Conservation (phyloP, 2,888 invertebrate species). For the Agrochola circellaris region DNA sequence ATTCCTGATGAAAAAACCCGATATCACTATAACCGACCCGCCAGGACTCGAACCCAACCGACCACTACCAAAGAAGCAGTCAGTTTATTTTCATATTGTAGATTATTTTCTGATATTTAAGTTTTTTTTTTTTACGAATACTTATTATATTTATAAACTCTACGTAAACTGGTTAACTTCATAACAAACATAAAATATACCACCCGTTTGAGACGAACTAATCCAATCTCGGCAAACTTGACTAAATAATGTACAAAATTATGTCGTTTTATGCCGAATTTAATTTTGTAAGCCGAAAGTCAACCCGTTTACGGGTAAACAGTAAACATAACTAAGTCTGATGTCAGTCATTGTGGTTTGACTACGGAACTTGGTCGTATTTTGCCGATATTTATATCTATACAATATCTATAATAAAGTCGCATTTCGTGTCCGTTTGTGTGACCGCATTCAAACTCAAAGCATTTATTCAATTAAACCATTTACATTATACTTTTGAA, state of each 20-base stretch:
- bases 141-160: not conserved
- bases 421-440: too few relatives aligned
- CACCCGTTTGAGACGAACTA: slow-evolving; percentile 13
- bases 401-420: too few relatives aligned
- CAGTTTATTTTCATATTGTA: not conserved
- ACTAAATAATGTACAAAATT: slow-evolving; percentile 34
- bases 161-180: not conserved
- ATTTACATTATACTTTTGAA: too few relatives aligned
- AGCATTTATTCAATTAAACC: too few relatives aligned
- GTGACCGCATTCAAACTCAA: too few relatives aligned
- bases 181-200: slow-evolving; percentile 4
- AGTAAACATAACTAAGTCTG: not conserved
- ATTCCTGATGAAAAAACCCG: too few relatives aligned
- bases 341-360: slow-evolving; percentile 23
- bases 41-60: too few relatives aligned
- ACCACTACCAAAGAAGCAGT: too few relatives aligned
- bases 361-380: not conserved
- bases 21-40: too few relatives aligned
- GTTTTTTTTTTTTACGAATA: too few relatives aligned
- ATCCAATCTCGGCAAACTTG: slow-evolving; percentile 26
- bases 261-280: slow-evolving; percentile 27
- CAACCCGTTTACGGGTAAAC: slow-evolving; percentile 22
- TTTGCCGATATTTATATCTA: slow-evolving; percentile 15
- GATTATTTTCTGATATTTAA: not conserved
- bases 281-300: slow-evolving; percentile 1